These are phyloP conservation scores for Amorpha juglandis DNA, from an alignment of 2,888 invertebrate species.

Conservation along the genomic window DNA sequence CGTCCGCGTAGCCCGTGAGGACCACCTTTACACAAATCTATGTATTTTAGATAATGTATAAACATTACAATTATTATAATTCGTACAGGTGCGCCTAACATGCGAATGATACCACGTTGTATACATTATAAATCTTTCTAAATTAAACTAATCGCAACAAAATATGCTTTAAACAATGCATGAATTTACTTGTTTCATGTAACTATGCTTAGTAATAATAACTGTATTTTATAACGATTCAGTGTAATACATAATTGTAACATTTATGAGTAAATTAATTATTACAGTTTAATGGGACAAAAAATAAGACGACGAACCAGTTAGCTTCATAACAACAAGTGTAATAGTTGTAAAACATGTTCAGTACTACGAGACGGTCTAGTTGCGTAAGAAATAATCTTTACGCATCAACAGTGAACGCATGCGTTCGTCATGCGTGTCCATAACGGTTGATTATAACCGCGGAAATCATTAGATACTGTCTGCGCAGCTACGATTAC, in stretches of 20 bases:
- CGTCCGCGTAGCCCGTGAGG: slow-evolving; percentile 57
- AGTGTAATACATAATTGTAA: slow-evolving; percentile 1
- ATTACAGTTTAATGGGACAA: slow-evolving; percentile 6
- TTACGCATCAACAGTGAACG: slow-evolving; percentile 68
- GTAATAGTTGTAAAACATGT: slow-evolving; percentile 70
- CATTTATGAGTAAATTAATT: slow-evolving; percentile 30
- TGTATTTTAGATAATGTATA: not conserved
- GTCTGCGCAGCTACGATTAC: not conserved
- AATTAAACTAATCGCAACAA: not conserved
- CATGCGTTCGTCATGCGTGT: slow-evolving; percentile 56
- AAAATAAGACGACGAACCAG: slow-evolving; percentile 61
- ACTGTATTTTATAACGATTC: slow-evolving; percentile 35
- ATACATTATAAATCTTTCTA: not conserved
- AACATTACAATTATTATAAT: too few species aligned
- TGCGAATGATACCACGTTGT: not conserved
- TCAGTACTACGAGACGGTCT: slow-evolving; percentile 61
- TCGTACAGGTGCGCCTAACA: not conserved
- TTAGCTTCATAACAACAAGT: slow-evolving; percentile 64
- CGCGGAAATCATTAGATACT: slow-evolving; percentile 64
- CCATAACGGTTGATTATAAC: slow-evolving; percentile 74
- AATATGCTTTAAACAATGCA: slow-evolving; percentile 7
- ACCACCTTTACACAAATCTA: slow-evolving; percentile 25
- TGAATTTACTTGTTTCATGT: not conserved
- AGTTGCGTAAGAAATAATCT: slow-evolving; percentile 77
- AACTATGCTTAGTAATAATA: not conserved